Conservation (phyloP, 2,797 vertebrate species). For the Acipenser ruthenus region DNA sequence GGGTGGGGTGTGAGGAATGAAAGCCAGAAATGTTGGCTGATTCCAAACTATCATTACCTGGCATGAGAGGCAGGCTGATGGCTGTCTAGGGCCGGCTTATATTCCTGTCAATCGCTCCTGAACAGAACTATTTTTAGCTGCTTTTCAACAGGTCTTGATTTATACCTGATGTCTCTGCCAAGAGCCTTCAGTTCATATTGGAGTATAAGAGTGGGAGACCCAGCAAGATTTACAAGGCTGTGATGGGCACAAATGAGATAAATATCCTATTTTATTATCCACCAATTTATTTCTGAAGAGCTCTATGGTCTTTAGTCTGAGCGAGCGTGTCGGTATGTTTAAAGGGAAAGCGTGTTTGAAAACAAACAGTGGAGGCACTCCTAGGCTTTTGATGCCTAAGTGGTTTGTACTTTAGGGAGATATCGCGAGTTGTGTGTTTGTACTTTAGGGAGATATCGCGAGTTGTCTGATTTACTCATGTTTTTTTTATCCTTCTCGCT, state of each 20-base stretch:
- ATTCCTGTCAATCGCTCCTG: neutral
- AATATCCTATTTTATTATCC: conserved; percentile 12
- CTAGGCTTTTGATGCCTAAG: no score
- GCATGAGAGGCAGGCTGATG: conserved; percentile 6
- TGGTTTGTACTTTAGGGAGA: no score
- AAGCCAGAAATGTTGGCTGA: conserved; percentile 10
- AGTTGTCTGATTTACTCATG: no score
- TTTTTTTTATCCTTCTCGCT: no score
- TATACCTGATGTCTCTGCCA: conserved; percentile 34
- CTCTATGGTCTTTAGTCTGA: conserved; percentile 8
- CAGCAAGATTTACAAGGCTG: conserved; percentile 9
- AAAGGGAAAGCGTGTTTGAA: no score
- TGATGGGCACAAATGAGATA: conserved; percentile 17
- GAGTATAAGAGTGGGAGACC: conserved; percentile 19
- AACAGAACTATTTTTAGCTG: conserved; percentile 56
- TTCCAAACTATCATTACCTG: conserved; percentile 14
- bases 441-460: no score
- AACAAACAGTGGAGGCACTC: no score
- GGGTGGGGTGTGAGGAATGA: neutral
- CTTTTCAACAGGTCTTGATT: conserved; percentile 40
- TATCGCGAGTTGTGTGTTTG: no score
- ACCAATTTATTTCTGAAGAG: conserved; percentile 10
- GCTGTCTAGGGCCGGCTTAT: neutral
- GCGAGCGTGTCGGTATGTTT: no score
- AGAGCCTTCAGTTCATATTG: conserved; percentile 36